Base-by-base conservation (phyloP, 2,888 invertebrate genomes). In the Ypsolopha sequella region DNA sequence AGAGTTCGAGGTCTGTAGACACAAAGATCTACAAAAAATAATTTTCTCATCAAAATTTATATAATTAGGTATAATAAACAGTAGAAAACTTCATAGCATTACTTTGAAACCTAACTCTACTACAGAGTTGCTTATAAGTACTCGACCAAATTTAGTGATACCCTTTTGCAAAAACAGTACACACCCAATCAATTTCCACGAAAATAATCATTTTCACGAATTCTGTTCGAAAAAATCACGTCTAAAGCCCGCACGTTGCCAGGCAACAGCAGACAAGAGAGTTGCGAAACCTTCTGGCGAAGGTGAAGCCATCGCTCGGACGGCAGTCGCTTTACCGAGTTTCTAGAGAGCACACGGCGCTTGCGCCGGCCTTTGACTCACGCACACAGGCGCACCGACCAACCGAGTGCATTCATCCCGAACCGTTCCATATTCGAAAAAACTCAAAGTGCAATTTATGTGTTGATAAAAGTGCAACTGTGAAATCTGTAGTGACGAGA, bases 231-330 rank as follows among this genome's bases (percentile, higher is more conserved):
- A 46, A 45, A 14, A 10, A 9, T 7, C 35, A 24, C n/a, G 24
- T 13, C 11, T 6, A n/a, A n/a, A 44, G 48, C 9, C 39, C 3
- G 24, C 24, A 11, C 41, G 85, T 85, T 85, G 84, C 84, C 76
- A 84, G 80, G 85, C 85, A 81, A 85, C 85, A 78, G 82, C 79
- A 74, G 76, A 72, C 74, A 76, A 76, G 68, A 70, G 71, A 76
- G 74, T 79, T 82, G 80, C 78, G 76, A 80, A 80, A 80, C 77
- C 66, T n/a, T 68, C 64, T 60, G 63, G 24, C 70, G 68, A 66
- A 70, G 73, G 76, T 75, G 79, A 76, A 77, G 76, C 79, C 73
- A 61, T 60, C 55, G 58, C 57, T 53, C 59, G 54, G 58, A 55
- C 13, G 81, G 77, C 85, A 85, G 84, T 84, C 80, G 81, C 70